These are phyloP conservation scores for Procambarus clarkii DNA, from an alignment of 1,140 invertebrate genomes.

Conservation along the genomic window DNA sequence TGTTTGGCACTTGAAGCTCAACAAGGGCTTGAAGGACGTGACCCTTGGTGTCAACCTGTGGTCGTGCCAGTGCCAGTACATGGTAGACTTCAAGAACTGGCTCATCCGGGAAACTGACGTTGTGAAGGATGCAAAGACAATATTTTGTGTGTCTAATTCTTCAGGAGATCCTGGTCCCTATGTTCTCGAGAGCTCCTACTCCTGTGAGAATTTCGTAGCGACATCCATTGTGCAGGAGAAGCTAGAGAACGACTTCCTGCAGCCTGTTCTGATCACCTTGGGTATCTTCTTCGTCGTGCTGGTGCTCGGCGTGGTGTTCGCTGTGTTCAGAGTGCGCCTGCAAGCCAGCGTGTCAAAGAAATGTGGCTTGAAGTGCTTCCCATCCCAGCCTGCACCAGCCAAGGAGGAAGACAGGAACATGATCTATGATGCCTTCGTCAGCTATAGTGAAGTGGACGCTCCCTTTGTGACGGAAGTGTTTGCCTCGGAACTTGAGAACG, in stretches of 20 bases:
- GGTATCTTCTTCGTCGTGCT: constrained; percentile 80
- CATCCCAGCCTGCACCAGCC: constrained; percentile 82
- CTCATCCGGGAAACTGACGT: constrained; percentile 81
- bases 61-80: constrained; percentile 92
- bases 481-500: constrained; percentile 88
- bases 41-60: constrained; percentile 88
- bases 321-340: constrained; percentile 86
- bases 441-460: constrained; percentile 94
- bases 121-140: constrained; percentile 77
- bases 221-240: constrained; percentile 83
- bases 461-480: constrained; percentile 90
- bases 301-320: constrained; percentile 80
- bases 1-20: constrained; percentile 88
- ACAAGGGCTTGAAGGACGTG: constrained; percentile 83
- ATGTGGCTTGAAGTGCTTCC: constrained; percentile 76
- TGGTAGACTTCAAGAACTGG: constrained; percentile 90
- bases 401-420: constrained; percentile 74
- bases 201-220: constrained; percentile 85
- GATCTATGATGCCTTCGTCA: constrained; percentile 93
- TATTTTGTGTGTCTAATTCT: constrained; percentile 79
- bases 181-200: constrained; percentile 89
- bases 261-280: constrained; percentile 87
- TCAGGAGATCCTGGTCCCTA: constrained; percentile 83
- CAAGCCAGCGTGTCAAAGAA: constrained; percentile 79
- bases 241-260: constrained; percentile 88